Evolutionary conservation across 1,140 invertebrate genomes (phyloP).

Genomic region (Formica selysi): DNA sequence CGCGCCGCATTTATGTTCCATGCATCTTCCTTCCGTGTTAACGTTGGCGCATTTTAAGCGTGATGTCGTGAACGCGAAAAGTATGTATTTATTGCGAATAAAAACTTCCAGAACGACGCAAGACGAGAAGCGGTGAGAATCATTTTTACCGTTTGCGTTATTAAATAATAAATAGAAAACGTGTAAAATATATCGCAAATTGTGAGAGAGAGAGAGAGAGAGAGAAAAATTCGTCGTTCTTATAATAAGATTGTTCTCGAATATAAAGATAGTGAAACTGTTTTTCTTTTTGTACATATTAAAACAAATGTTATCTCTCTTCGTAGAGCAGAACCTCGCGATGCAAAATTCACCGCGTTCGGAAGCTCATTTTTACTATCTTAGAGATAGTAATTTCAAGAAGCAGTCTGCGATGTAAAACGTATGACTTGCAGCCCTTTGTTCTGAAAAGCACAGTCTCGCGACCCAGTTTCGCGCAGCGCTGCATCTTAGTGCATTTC

Average conservation of each 20-base stretch:
- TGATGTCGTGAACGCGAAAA: neutral
- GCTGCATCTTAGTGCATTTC: slow-evolving; percentile 44
- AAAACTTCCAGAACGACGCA: too few species aligned
- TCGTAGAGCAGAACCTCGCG: neutral
- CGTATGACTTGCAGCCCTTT: slow-evolving; percentile 12
- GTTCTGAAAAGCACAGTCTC: slow-evolving; percentile 25
- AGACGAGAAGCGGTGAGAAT: neutral
- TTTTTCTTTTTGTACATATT: neutral
- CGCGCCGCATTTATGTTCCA: slow-evolving; percentile 20
- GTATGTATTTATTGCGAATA: neutral
- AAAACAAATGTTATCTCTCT: neutral
- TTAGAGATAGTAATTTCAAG: slow-evolving; percentile 26
- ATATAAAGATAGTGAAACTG: neutral
- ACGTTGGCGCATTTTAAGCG: slow-evolving; percentile 2
- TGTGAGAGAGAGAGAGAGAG: neutral
- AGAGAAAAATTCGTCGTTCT: neutral
- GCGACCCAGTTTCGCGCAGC: slow-evolving; percentile 52
- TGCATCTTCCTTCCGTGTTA: neutral
- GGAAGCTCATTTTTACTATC: slow-evolving; percentile 10
- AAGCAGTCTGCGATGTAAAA: slow-evolving; percentile 14
- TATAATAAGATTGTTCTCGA: neutral
- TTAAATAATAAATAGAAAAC: neutral
- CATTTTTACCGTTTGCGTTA: neutral
- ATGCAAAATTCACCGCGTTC: neutral
- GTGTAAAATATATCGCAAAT: neutral